A percentile compares a stretch with the other conserved stretches of the same genome.
phyloP scores from a whole-genome alignment of 2,113 vertebrate species.

The Tachysurus fulvidraco region DNA sequence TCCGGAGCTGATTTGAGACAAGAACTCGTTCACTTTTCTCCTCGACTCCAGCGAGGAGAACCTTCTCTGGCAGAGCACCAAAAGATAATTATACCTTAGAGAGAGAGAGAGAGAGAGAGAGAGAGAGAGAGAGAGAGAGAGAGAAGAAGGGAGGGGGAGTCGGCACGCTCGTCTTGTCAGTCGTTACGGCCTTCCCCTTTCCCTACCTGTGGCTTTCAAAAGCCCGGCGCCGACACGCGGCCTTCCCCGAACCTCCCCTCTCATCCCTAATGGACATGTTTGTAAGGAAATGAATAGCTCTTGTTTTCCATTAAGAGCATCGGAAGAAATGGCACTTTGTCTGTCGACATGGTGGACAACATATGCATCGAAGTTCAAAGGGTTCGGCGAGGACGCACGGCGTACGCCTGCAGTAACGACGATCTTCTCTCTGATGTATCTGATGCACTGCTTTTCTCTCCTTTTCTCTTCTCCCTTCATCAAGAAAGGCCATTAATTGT shows the following conservation, averaged over 20 bases:
- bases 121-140: background rate
- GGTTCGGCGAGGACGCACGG: constrained; percentile 6
- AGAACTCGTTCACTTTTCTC: constrained; percentile 54
- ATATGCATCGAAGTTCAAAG: constrained; percentile 45
- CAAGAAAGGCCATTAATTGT: constrained; percentile 50
- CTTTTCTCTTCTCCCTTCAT: constrained; percentile 13
- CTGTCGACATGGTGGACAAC: constrained; percentile 38
- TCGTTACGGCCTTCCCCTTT: constrained; percentile 30
- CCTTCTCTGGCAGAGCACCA: constrained; percentile 47
- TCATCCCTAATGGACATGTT: constrained; percentile 49
- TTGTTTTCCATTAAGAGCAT: constrained; percentile 54
- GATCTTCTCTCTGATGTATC: constrained; percentile 43
- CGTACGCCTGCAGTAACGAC: constrained; percentile 28
- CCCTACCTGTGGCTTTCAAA: constrained; percentile 42
- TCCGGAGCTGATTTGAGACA: constrained; percentile 57
- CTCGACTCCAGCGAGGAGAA: constrained; percentile 47
- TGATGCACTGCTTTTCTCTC: constrained; percentile 17
- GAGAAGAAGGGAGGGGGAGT: background rate
- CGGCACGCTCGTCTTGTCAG: constrained; percentile 24
- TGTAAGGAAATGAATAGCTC: constrained; percentile 52
- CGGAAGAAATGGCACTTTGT: constrained; percentile 45
- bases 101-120: constrained; percentile 12
- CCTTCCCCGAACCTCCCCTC: constrained; percentile 37
- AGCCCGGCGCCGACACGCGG: constrained; percentile 41
- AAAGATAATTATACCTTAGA: constrained; percentile 61